Evolutionary conservation across 2,888 invertebrate species (phyloP).

Genomic region (Malacosoma neustria): DNA sequence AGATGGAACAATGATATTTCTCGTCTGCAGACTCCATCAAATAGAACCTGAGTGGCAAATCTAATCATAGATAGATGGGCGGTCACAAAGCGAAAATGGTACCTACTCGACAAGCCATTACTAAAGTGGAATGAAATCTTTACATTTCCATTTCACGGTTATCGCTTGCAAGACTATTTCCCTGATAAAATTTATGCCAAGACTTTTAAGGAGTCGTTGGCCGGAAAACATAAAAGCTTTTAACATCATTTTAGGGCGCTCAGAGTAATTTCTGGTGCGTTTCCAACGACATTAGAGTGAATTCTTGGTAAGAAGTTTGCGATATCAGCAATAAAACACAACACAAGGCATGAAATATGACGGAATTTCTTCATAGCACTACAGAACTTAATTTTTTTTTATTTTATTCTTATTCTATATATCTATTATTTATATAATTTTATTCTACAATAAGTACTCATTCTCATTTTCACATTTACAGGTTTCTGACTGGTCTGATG

Average conservation of each 20-base stretch:
- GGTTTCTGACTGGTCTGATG: no score
- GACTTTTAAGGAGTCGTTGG: constrained; percentile 28
- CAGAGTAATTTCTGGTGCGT: constrained; percentile 33
- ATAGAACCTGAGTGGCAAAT: not conserved
- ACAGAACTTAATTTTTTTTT: no score
- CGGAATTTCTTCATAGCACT: no score
- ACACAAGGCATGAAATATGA: no score
- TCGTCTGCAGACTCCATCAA: not conserved
- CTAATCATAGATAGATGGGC: not conserved
- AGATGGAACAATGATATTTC: not conserved
- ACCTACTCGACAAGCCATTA: not conserved
- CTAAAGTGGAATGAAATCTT: not conserved
- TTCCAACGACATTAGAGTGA: constrained; percentile 43
- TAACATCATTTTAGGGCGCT: constrained; percentile 34
- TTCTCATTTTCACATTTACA: no score
- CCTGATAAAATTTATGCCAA: constrained; percentile 9
- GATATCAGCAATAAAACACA: constrained; percentile 20
- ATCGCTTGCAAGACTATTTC: constrained; percentile 9
- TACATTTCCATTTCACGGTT: constrained; percentile 10
- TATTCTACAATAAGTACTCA: no score
- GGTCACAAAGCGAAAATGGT: constrained; percentile 2
- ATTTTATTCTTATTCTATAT: no score
- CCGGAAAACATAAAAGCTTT: constrained; percentile 59
- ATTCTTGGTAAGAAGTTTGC: constrained; percentile 24
- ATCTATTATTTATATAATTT: no score